phyloP scores from a whole-genome alignment of 2,888 invertebrate genomes.

The Andrena bicolor region DNA sequence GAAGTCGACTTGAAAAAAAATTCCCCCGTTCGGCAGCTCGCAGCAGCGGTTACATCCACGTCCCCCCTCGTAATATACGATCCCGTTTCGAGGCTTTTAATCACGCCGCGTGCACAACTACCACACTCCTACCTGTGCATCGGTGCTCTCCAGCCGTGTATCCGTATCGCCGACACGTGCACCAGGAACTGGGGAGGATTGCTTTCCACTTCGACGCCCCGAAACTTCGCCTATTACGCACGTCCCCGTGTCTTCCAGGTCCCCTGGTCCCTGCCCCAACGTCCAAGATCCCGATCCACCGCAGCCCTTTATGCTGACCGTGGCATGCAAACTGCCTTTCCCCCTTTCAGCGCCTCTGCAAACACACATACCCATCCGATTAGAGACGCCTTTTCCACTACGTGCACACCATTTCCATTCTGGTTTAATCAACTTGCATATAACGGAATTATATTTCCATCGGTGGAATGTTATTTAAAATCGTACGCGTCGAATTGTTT shows the following conservation, averaged over 20 bases:
- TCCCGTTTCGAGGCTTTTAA: slow-evolving; percentile 37
- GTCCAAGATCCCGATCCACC: slow-evolving; percentile 39
- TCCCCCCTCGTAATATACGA: slow-evolving; percentile 26
- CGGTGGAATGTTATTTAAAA: no score
- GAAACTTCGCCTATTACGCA: slow-evolving; percentile 31
- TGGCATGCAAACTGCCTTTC: neutral
- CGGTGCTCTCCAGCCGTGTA: slow-evolving; percentile 29
- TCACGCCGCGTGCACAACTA: slow-evolving; percentile 16
- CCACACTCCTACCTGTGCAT: slow-evolving; percentile 38
- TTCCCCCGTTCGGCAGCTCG: neutral
- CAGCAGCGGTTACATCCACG: neutral
- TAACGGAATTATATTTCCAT: no score
- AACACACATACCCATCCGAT: slow-evolving; percentile 16
- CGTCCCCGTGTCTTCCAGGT: slow-evolving; percentile 10
- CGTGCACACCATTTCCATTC: neutral
- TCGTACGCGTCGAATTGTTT: no score
- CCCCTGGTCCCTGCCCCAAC: slow-evolving; percentile 19
- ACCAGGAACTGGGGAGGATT: slow-evolving; percentile 34
- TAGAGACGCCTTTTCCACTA: neutral
- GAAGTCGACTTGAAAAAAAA: neutral
- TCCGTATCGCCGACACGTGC: slow-evolving; percentile 53
- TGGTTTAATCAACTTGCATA: no score
- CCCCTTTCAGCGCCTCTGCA: slow-evolving; percentile 18
- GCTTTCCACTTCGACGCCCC: slow-evolving; percentile 23
- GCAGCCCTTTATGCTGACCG: neutral